phyloP scores from a whole-genome alignment of 1,140 invertebrate genomes.

The Pogonomyrmex californicus region DNA sequence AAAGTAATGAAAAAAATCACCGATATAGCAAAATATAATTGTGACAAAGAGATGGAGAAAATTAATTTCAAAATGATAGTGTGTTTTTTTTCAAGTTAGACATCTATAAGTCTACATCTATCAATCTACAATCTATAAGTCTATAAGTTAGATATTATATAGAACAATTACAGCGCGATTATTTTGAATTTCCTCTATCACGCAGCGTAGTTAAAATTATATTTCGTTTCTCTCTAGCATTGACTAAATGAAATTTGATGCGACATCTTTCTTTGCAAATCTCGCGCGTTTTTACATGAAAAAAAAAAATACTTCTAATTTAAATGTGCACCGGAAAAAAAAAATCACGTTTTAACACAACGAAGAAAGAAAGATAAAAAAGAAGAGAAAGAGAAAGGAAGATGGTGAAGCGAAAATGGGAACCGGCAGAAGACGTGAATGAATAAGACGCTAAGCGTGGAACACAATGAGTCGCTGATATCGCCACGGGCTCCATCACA shows the following conservation, averaged over 20 bases:
- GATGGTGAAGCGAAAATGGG: background rate
- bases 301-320: background rate
- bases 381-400: background rate
- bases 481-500: slow-evolving; percentile 68
- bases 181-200: background rate
- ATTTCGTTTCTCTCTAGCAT: background rate
- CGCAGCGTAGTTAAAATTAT: background rate
- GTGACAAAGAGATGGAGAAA: background rate
- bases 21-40: background rate
- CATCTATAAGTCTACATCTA: too few relatives aligned
- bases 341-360: background rate
- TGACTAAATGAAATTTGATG: background rate
- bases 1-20: too few relatives aligned
- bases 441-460: slow-evolving; percentile 57
- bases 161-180: background rate
- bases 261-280: background rate
- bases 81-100: background rate
- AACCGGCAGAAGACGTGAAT: slow-evolving; percentile 55
- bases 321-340: background rate
- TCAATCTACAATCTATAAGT: too few relatives aligned
- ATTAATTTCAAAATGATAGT: background rate
- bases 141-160: background rate
- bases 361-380: background rate
- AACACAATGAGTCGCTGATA: slow-evolving; percentile 77
- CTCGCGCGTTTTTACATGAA: background rate